Conservation (phyloP, 2,888 invertebrate species). For the Polydrusus cervinus region DNA sequence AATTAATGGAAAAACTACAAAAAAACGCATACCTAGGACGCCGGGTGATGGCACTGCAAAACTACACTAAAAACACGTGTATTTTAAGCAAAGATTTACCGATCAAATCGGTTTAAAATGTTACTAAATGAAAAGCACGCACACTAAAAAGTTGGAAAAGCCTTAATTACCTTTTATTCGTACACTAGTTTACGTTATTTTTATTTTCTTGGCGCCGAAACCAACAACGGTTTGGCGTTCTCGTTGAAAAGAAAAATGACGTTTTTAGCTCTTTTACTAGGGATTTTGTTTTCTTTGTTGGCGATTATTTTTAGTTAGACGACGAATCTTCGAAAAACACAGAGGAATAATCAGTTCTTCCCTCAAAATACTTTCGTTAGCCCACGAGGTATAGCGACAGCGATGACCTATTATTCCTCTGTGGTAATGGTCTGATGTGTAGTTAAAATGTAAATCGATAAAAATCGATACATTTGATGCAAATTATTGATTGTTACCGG, state of each 20-base stretch:
- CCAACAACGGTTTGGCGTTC: conserved; percentile 43
- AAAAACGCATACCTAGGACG: conserved; percentile 7
- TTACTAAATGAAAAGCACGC: not conserved
- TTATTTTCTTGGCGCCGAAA: conserved; percentile 45
- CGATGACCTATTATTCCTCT: no score
- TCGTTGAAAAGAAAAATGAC: conserved; percentile 42
- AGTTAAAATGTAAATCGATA: not conserved
- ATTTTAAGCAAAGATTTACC: conserved; percentile 4
- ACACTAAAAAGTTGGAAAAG: conserved; percentile 6
- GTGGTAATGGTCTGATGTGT: not conserved
- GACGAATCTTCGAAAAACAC: not conserved
- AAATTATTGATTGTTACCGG: no score
- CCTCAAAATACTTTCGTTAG: not conserved
- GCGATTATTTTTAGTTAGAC: not conserved
- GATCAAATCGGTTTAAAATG: conserved; percentile 2
- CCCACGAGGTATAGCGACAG: no score
- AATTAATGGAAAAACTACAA: no score
- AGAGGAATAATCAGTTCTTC: no score
- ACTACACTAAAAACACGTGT: conserved; percentile 31
- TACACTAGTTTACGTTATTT: conserved; percentile 28
- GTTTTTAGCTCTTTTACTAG: conserved; percentile 14
- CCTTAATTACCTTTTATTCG: conserved; percentile 22
- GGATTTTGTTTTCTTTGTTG: conserved; percentile 20
- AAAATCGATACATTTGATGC: no score
- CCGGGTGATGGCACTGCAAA: conserved; percentile 32